Base-by-base conservation (phyloP, 2,113 vertebrate genomes). In the Rattus rattus region DNA sequence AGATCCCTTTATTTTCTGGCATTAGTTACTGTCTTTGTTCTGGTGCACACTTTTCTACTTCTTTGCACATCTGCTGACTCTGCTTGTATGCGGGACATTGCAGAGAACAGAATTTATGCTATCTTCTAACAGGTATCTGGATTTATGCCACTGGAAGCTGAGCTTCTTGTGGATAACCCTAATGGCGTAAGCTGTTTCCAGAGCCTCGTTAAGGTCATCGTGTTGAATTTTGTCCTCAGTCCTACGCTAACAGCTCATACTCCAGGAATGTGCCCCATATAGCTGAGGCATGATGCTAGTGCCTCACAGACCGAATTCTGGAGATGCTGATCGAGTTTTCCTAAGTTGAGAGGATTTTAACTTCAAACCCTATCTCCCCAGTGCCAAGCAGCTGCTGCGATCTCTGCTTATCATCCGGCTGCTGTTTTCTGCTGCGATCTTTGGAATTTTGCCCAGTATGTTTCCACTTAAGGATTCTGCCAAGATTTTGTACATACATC, bases 401-500 rank as follows among this genome's bases (percentile, higher is more conserved):
- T 88, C 84, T 79, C 90, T 75, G 54, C 20, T 96, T 63, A 73
- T 43, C 59, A 59, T n/a, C 79, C 97, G 81, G 88, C 70, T 94
- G 61, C 88, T 95, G 72, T 56, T 96, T 94, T 94, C 73, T 93
- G 39, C 61, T 93, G 12, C 69, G 24, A 59, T 94, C 54, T 92
- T 88, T 94, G 95, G 90, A 96, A 86, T 47, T 49, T 49, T 97
- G 79, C 88, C 96, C 65, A 80, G 33, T 43, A 30, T 39, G 39
- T 94, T 79, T 94, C 83, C 59, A 94, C 43, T 59, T 94, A 79
- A 90, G 87, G 54, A 61, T 81, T 88, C 80, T 76, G 88, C 85
- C 94, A 96, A 92, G 85, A 81, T 90, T 96, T 80, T 90, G 59
- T 72, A 85, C 72, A 90, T 65, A 88, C 56, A 90, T 96, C 84